Evolutionary conservation across 2,888 invertebrate species (phyloP).

Genomic region (Galeopsomyia nigrocyanea): DNA sequence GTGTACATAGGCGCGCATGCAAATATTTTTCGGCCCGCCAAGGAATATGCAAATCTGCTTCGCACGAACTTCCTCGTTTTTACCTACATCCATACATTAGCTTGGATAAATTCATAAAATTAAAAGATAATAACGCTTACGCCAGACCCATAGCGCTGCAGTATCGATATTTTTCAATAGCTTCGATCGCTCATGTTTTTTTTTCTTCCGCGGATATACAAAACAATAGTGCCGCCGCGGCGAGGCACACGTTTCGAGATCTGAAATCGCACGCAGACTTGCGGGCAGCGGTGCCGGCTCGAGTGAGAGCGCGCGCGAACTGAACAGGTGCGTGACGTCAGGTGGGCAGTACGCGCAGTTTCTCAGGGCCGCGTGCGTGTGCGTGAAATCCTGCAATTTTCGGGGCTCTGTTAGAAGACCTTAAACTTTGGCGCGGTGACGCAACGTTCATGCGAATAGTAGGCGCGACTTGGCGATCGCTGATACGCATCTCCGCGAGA

Average conservation of each 20-base stretch:
- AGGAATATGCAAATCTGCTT: too few relatives aligned
- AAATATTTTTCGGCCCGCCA: too few relatives aligned
- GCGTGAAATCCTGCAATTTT: conserved; percentile 34
- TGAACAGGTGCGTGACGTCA: conserved; percentile 68
- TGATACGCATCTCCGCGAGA: background rate
- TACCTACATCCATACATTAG: too few relatives aligned
- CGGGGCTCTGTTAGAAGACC: conserved; percentile 27
- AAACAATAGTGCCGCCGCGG: conserved; percentile 31
- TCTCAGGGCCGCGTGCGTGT: conserved; percentile 58
- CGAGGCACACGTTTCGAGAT: conserved; percentile 51
- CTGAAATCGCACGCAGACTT: conserved; percentile 55
- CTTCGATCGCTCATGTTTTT: too few relatives aligned
- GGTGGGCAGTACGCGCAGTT: conserved; percentile 61
- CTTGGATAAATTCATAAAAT: too few relatives aligned
- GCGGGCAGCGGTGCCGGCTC: conserved; percentile 54
- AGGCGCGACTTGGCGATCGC: conserved; percentile 30
- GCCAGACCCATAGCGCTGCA: too few relatives aligned
- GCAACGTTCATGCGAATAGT: conserved; percentile 17
- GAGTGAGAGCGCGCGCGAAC: conserved; percentile 50
- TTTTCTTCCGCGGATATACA: too few relatives aligned
- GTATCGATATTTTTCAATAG: too few relatives aligned
- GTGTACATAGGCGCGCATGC: too few relatives aligned
- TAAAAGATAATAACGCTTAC: too few relatives aligned
- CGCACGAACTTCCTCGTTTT: too few relatives aligned
- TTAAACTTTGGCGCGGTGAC: conserved; percentile 29